Base-by-base conservation (phyloP, 2,888 invertebrate genomes). In the Chironomus tentans region DNA sequence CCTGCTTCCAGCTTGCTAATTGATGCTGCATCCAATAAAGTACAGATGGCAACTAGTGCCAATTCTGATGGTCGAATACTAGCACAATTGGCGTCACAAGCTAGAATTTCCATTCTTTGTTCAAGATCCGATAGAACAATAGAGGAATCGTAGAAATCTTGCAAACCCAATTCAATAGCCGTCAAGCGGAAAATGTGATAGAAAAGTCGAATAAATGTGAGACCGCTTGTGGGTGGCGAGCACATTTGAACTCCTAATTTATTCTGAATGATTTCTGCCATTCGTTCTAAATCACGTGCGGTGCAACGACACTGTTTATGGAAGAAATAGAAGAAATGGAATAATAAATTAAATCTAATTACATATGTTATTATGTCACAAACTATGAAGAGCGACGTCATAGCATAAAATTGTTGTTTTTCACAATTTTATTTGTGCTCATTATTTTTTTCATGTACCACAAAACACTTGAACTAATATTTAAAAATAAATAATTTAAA, bases 261-360 rank as follows among this genome's bases (percentile, higher is more conserved):
- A 84, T 90, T 89, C 21, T 87, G 87, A 80, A 96, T 89, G 77
- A 94, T 90, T 77, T 88, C 88, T 76, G 94, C 91, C 95, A 96
- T 96, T 79, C 96, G 91, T 22, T 88, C 85, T 80, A 95, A 88
- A 85, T 95, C 95, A 79, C 93, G 90, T 73, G 91, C 88, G 28
- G 93, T 92, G 85, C 94, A 94, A 81, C 92, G 91, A 81, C 92
- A 93, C 83, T 92, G 89, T 0, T 88, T 88, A 78, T 89, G 87
- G 1, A 72, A 38, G 10, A 38, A 10, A 68, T 48, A 21, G 18
- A 65, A 65, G 24, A 12, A 24, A 24, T 21, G 2, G 3, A 24
- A 13, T 38, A 38, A 22, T 7, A 1, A 24, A 21, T 12, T 13
- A 22, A 24, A 22, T 24, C 10, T 10, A 15, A 18, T 21, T 65